Evolutionary conservation across 2,888 invertebrate species (phyloP).

Genomic region (Thymelicus lineola): DNA sequence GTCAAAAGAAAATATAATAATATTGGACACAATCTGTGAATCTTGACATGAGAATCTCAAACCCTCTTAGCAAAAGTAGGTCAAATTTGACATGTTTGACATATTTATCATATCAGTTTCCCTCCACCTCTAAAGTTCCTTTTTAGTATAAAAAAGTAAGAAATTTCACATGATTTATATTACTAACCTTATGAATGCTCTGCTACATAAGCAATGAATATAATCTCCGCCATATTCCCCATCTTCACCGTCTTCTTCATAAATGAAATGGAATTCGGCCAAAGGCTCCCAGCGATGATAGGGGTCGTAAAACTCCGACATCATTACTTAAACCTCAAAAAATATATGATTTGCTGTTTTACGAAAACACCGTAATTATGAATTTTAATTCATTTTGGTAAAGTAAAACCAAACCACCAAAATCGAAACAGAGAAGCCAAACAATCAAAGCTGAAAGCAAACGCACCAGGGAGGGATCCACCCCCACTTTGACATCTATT

Average conservation of each 20-base stretch:
- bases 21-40: no score
- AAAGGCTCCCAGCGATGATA: conserved; percentile 87
- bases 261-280: conserved; percentile 86
- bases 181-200: conserved; percentile 87
- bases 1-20: neutral
- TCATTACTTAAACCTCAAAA: conserved; percentile 52
- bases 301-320: conserved; percentile 75
- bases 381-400: conserved; percentile 14
- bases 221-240: conserved; percentile 74
- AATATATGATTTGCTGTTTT: neutral
- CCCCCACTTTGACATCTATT: conserved; percentile 3
- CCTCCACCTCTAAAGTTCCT: conserved; percentile 19
- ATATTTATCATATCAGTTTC: conserved; percentile 15
- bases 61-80: conserved; percentile 25
- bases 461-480: neutral
- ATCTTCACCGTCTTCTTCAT: conserved; percentile 62
- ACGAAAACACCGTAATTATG: neutral
- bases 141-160: neutral
- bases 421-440: neutral
- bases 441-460: neutral
- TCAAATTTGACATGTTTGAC: conserved; percentile 35
- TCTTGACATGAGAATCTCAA: neutral
- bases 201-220: conserved; percentile 89
- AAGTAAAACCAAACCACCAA: conserved; percentile 14
- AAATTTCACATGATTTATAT: neutral